Evolutionary conservation across 2,113 vertebrate species (phyloP).

Genomic region (Podarcis raffonei): DNA sequence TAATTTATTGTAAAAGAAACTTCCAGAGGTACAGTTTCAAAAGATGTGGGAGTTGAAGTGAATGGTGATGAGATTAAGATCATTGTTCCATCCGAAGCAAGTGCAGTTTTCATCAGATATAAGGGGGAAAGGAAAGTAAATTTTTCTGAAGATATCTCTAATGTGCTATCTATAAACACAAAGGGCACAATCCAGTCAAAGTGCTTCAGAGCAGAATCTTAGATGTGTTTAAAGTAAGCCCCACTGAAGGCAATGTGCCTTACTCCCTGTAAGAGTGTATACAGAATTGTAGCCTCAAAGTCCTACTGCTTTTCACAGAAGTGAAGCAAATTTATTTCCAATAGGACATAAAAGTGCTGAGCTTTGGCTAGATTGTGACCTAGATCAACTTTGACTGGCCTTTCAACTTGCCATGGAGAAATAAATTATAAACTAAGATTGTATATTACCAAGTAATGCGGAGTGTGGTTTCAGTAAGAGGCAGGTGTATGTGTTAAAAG

Average conservation of each 20-base stretch:
- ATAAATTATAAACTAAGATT: neutral
- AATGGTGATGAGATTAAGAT: slow-evolving; percentile 17
- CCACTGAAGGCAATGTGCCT: neutral
- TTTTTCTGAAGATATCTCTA: slow-evolving; percentile 7
- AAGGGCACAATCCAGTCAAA: neutral
- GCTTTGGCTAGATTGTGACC: neutral
- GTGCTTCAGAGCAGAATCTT: neutral
- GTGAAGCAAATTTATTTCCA: neutral
- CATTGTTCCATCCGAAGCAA: slow-evolving; percentile 32
- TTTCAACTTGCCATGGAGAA: neutral
- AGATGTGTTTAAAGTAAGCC: neutral
- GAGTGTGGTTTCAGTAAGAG: neutral
- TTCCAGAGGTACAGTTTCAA: slow-evolving; percentile 3
- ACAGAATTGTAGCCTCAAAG: neutral
- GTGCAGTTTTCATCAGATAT: neutral
- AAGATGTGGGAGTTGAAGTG: slow-evolving; percentile 27
- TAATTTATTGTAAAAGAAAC: slow-evolving; percentile 3
- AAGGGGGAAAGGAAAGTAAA: neutral
- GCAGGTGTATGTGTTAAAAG: too few relatives aligned
- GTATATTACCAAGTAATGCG: neutral
- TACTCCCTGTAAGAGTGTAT: neutral
- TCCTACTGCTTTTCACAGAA: neutral
- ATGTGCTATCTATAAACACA: neutral
- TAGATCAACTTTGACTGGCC: neutral
- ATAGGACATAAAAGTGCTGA: neutral